Conservation (phyloP, 2,113 vertebrate genomes). For the Trachemys scripta region DNA sequence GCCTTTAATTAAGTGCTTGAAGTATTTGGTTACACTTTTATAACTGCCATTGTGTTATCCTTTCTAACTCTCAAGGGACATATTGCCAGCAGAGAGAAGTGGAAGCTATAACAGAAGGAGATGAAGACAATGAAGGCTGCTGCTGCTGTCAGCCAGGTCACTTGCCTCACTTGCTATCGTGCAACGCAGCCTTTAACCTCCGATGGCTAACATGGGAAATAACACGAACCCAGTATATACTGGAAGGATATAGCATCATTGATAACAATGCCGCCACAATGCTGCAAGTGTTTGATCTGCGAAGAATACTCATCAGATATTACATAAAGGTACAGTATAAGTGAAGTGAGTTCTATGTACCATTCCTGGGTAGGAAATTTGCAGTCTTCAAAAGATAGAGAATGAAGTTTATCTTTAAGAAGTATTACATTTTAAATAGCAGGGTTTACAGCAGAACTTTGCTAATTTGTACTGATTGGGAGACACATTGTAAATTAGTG, state of each 20-base stretch:
- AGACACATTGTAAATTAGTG: not conserved
- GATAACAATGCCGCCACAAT: slow-evolving; percentile 97
- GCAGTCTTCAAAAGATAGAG: not conserved
- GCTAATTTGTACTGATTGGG: not conserved
- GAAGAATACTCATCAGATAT: slow-evolving; percentile 94
- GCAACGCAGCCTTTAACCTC: slow-evolving; percentile 95
- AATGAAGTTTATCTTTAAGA: not conserved
- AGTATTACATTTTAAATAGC: not conserved
- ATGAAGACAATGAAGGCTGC: slow-evolving; percentile 93
- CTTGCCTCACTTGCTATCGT: slow-evolving; percentile 93
- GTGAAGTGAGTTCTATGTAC: not conserved
- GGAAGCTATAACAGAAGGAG: slow-evolving; percentile 96
- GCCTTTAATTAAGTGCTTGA: not conserved
- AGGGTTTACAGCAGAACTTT: not conserved
- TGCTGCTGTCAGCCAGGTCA: slow-evolving; percentile 96
- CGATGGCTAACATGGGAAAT: slow-evolving; percentile 99
- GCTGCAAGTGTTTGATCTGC: slow-evolving; percentile 96
- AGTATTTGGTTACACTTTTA: not conserved
- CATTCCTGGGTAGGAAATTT: not conserved
- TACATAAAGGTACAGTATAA: slow-evolving; percentile 89
- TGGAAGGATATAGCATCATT: slow-evolving; percentile 97
- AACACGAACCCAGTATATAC: slow-evolving; percentile 92
- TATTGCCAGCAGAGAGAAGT: slow-evolving; percentile 99
- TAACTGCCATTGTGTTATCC: slow-evolving; percentile 54
- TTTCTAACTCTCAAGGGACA: slow-evolving; percentile 85